Evolutionary conservation across 2,797 vertebrate species (phyloP).

Genomic region (Alca torda): DNA sequence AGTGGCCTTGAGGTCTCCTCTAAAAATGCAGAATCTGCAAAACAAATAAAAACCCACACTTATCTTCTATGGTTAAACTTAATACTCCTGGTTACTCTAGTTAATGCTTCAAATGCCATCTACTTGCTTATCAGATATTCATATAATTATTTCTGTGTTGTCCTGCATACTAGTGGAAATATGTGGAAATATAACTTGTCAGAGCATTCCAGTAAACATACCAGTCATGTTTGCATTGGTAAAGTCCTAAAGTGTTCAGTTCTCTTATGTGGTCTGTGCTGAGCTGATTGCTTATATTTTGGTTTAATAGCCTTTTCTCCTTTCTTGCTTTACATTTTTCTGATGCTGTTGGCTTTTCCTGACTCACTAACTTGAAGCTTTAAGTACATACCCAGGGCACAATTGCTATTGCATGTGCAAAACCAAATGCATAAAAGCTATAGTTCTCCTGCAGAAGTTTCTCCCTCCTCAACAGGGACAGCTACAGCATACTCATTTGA

Average conservation of each 20-base stretch:
- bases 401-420: not conserved
- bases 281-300: not conserved
- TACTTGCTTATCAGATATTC: not conserved
- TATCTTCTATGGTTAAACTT: not conserved
- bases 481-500: not conserved
- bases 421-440: not conserved
- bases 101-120: not conserved
- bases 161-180: not conserved
- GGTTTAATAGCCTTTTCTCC: not conserved
- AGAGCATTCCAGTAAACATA: not conserved
- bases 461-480: not conserved
- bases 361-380: not conserved
- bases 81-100: not conserved
- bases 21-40: not conserved
- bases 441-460: not conserved
- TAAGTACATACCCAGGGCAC: not conserved
- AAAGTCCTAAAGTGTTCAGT: not conserved
- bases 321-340: not conserved
- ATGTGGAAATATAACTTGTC: not conserved
- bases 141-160: not conserved
- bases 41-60: fast-evolving
- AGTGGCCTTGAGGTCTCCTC: not conserved
- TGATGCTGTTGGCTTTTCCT: not conserved
- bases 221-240: not conserved
- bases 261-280: not conserved